Percentiles rank a stretch among this genome's conserved stretches.
Evolutionary conservation across 1,140 invertebrate genomes (phyloP).

Genomic region (Musca vetustissima): DNA sequence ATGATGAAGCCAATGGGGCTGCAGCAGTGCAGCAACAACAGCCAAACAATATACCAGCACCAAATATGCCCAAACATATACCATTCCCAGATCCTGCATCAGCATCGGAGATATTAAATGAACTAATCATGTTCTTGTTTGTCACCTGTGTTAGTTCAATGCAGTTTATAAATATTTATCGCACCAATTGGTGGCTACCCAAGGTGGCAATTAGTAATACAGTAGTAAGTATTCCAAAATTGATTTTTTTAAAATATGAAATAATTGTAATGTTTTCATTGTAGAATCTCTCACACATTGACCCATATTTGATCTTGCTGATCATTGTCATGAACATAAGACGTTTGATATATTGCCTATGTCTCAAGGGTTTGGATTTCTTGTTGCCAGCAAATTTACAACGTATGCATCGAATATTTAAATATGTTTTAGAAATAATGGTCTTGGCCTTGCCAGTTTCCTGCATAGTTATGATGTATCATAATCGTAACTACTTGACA

Average conservation of each 20-base stretch:
- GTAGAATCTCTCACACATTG: constrained; percentile 94
- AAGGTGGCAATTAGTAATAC: constrained; percentile 86
- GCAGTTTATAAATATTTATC: constrained; percentile 93
- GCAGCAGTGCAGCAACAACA: background rate
- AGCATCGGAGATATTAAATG: constrained; percentile 83
- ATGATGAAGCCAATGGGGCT: too few species aligned
- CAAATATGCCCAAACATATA: constrained; percentile 72
- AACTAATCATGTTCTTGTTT: constrained; percentile 82
- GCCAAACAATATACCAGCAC: background rate
- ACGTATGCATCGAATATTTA: constrained; percentile 23
- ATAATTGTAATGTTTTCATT: constrained; percentile 56
- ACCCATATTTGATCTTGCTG: constrained; percentile 81
- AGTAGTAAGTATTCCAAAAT: constrained; percentile 67
- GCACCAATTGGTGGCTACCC: constrained; percentile 96
- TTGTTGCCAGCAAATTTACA: background rate
- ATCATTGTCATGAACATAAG: constrained; percentile 77
- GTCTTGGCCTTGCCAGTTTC: constrained; percentile 58
- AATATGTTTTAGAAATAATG: constrained; percentile 41
- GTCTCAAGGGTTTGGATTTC: constrained; percentile 28
- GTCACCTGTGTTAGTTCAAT: constrained; percentile 72
- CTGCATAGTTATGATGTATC: constrained; percentile 59
- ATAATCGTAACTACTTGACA: constrained; percentile 37
- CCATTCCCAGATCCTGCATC: constrained; percentile 81
- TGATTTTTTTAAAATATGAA: constrained; percentile 4
- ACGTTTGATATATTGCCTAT: constrained; percentile 70